phyloP scores from a whole-genome alignment of 30 jellyfish, hydroid and myxozoan species.

The Nemopilema nomurai region DNA sequence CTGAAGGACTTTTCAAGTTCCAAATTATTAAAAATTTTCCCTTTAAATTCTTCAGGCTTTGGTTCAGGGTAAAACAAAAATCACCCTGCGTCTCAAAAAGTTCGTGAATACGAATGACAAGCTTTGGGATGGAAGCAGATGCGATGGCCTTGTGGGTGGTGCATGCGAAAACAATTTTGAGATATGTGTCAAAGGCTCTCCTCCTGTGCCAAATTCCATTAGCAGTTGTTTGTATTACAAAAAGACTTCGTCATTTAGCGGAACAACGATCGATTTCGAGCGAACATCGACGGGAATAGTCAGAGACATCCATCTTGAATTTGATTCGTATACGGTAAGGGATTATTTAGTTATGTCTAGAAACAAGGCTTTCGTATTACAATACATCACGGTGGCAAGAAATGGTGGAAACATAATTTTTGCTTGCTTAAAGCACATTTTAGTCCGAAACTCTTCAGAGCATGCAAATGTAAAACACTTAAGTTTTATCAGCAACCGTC shows the following conservation, averaged over 20 bases:
- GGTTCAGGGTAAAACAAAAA: slow-evolving; percentile 13
- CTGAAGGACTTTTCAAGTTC: background rate
- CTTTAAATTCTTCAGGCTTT: background rate
- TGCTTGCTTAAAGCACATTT: too few species aligned
- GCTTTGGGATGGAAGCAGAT: slow-evolving; percentile 41
- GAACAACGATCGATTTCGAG: slow-evolving; percentile 47
- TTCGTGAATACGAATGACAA: slow-evolving; percentile 22
- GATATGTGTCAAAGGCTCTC: slow-evolving; percentile 44
- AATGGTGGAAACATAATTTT: too few species aligned
- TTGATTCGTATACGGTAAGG: slow-evolving; percentile 42
- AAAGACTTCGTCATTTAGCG: slow-evolving; percentile 7
- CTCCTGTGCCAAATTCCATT: slow-evolving; percentile 33
- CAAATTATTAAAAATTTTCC: too few species aligned
- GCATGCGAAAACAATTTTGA: slow-evolving; percentile 46
- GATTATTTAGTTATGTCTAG: background rate
- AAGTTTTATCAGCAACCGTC: too few species aligned
- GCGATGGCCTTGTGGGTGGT: slow-evolving; percentile 30
- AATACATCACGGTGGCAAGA: too few species aligned
- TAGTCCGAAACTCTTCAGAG: too few species aligned
- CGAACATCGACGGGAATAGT: slow-evolving; percentile 29
- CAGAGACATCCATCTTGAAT: slow-evolving; percentile 26
- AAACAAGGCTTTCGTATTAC: too few species aligned
- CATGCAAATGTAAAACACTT: too few species aligned
- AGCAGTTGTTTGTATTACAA: slow-evolving; percentile 41
- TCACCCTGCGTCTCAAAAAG: slow-evolving; percentile 12